Percentiles rank a stretch among this genome's conserved stretches.
Conservation (phyloP, 2,888 invertebrate species). For the Sphecodes monilicornis region DNA sequence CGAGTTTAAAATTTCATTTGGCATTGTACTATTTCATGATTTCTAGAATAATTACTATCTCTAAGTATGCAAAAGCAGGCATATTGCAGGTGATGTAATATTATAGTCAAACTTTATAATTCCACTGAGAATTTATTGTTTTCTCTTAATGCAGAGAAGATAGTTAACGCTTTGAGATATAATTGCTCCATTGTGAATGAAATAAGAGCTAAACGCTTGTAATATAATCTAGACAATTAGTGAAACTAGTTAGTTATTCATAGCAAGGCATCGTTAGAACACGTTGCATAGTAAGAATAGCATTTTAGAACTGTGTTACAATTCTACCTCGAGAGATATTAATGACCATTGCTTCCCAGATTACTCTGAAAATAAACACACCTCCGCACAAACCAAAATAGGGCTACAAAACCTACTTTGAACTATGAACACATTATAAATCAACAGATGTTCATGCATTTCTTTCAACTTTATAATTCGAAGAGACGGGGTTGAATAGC, state of each 20-base stretch:
- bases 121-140: neutral
- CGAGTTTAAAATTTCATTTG: neutral
- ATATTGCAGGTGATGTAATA: too few species aligned
- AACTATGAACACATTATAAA: neutral
- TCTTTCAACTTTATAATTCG: neutral
- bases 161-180: neutral
- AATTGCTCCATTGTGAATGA: neutral
- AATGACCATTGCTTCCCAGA: neutral
- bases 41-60: neutral
- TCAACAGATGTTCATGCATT: neutral
- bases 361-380: neutral
- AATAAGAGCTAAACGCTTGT: neutral
- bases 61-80: too few species aligned
- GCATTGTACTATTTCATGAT: neutral
- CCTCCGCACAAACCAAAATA: neutral
- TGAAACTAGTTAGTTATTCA: neutral
- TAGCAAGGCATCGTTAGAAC: constrained; percentile 1
- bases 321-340: neutral
- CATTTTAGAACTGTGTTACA: neutral
- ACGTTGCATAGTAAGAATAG: neutral
- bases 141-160: neutral
- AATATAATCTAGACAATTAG: neutral
- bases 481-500: neutral
- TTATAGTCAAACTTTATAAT: too few species aligned
- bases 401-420: neutral